Conservation (phyloP, 2,797 vertebrate species). For the Lindbergichthys nudifrons region DNA sequence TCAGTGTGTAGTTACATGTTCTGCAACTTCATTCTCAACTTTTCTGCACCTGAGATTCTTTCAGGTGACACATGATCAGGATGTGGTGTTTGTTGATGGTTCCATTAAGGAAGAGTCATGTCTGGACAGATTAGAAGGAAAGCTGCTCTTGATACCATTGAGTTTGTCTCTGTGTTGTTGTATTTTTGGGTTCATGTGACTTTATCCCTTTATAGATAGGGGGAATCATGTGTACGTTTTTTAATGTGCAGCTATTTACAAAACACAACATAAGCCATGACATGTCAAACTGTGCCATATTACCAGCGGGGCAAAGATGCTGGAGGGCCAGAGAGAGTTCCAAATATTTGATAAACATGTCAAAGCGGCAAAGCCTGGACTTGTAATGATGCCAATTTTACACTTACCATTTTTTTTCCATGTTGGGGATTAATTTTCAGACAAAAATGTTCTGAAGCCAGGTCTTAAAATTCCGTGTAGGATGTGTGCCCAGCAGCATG, state of each 20-base stretch:
- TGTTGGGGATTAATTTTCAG: slow-evolving; percentile 78
- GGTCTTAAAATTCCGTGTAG: slow-evolving; percentile 81
- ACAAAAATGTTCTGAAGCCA: slow-evolving; percentile 69
- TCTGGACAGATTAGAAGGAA: neutral
- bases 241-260: slow-evolving; percentile 20
- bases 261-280: slow-evolving; percentile 38
- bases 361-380: slow-evolving; percentile 64
- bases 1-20: slow-evolving; percentile 32
- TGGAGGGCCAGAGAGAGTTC: slow-evolving; percentile 55
- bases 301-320: slow-evolving; percentile 34
- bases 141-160: neutral
- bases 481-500: slow-evolving; percentile 66
- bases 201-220: neutral
- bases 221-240: slow-evolving; percentile 2
- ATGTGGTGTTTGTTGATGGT: neutral
- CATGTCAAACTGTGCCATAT: slow-evolving; percentile 37
- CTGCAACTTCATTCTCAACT: slow-evolving; percentile 37
- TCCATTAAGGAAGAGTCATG: neutral
- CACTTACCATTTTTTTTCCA: slow-evolving; percentile 48
- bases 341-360: slow-evolving; percentile 75
- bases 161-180: slow-evolving; percentile 16
- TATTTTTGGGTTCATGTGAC: slow-evolving; percentile 23
- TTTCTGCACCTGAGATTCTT: slow-evolving; percentile 13
- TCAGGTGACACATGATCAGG: slow-evolving; percentile 11
- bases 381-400: slow-evolving; percentile 74